phyloP scores from a whole-genome alignment of 1,140 invertebrate species.

The Ladona fulva region DNA sequence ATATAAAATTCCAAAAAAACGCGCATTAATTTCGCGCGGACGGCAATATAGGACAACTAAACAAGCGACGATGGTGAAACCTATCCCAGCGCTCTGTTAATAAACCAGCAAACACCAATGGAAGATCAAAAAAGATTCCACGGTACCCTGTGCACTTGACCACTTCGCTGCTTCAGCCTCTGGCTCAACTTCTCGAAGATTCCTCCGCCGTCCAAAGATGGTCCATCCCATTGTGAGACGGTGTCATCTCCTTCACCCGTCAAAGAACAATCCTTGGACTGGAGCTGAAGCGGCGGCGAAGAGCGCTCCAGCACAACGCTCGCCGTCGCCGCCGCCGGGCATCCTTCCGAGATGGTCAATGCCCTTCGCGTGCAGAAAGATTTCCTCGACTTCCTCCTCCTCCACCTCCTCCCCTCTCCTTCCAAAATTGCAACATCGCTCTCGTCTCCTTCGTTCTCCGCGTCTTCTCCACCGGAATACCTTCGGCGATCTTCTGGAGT shows the following conservation, averaged over 20 bases:
- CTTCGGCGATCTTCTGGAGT: not conserved
- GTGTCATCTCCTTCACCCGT: not conserved
- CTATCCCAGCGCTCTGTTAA: no score
- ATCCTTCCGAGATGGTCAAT: not conserved
- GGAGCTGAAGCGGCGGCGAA: not conserved
- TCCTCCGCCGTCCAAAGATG: conserved; percentile 24
- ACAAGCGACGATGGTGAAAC: no score
- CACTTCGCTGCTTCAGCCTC: conserved; percentile 44
- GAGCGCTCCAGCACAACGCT: not conserved
- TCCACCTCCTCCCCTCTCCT: not conserved
- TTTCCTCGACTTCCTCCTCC: not conserved
- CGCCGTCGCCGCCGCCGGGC: not conserved
- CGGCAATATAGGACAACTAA: no score
- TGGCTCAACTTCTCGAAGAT: conserved; percentile 47
- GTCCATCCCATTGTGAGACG: not conserved
- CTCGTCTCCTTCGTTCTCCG: not conserved
- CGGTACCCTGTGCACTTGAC: conserved; percentile 50
- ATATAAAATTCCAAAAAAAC: no score
- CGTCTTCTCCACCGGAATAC: not conserved
- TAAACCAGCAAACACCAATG: no score
- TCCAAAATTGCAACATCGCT: not conserved
- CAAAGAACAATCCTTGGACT: not conserved
- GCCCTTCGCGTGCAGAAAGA: not conserved
- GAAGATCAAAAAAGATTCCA: not conserved
- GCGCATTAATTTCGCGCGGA: no score